Conservation (phyloP, 2,113 vertebrate species). For the Cephalopterus ornatus region DNA sequence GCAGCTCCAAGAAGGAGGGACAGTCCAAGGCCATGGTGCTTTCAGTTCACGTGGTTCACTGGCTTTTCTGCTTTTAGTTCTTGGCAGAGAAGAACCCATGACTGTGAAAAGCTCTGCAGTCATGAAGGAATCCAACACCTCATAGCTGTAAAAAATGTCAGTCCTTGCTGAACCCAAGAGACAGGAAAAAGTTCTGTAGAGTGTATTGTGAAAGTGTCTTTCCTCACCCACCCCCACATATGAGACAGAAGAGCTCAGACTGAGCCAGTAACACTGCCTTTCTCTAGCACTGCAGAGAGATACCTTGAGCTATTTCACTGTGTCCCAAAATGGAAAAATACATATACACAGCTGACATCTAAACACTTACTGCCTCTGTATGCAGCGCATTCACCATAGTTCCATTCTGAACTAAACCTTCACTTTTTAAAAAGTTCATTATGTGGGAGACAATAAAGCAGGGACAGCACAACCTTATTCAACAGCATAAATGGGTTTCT, state of each 20-base stretch:
- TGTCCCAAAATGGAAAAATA: background rate
- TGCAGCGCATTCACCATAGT: background rate
- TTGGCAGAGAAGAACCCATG: background rate
- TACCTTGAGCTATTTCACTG: background rate
- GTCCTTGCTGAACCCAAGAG: background rate
- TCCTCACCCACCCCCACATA: background rate
- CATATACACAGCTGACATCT: constrained; percentile 5
- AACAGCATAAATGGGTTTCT: constrained; percentile 64
- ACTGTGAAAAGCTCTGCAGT: background rate
- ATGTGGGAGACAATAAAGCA: constrained; percentile 60
- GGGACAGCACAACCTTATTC: constrained; percentile 56
- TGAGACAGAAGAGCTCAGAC: background rate
- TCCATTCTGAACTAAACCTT: constrained; percentile 15
- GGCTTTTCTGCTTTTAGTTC: background rate
- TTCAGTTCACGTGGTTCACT: background rate
- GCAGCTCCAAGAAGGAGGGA: background rate
- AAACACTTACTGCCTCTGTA: constrained; percentile 8
- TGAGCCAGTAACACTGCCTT: background rate
- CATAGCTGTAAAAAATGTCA: background rate
- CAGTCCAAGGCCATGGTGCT: background rate
- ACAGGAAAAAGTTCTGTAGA: background rate
- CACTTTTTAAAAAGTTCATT: constrained; percentile 55
- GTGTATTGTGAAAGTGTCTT: background rate
- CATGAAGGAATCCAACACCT: background rate
- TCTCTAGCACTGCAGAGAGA: background rate